A percentile compares a stretch with the other conserved stretches of the same genome.
Conservation (phyloP, 30 jellyfish, hydroid and myxozoan genomes). For the Pelagia noctiluca region DNA sequence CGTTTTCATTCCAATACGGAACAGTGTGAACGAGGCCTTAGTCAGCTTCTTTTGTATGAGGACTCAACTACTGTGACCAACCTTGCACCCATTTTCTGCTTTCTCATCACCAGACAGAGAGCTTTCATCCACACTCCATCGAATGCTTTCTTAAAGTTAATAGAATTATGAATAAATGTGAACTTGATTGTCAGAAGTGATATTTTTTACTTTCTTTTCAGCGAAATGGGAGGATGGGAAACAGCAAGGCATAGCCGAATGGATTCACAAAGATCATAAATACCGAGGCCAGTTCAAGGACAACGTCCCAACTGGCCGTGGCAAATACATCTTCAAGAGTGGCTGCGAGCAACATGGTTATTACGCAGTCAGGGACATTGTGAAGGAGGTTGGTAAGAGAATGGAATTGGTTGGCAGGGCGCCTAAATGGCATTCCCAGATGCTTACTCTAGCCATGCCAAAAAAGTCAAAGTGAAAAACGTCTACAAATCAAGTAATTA, state of each 20-base stretch:
- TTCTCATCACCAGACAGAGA: background rate
- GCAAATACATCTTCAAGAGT: conserved; percentile 48
- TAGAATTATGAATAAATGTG: background rate
- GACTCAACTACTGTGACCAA: conserved; percentile 2
- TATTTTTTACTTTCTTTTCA: no score
- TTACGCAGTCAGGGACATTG: conserved; percentile 62
- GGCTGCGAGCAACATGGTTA: conserved; percentile 88
- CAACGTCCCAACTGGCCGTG: conserved; percentile 74
- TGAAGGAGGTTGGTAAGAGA: conserved; percentile 64
- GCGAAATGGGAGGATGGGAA: conserved; percentile 80
- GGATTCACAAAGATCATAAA: conserved; percentile 44
- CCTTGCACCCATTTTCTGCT: conserved; percentile 10
- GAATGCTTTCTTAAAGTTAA: conserved; percentile 7
- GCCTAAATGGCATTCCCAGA: conserved; percentile 73
- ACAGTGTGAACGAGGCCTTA: no score
- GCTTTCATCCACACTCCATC: background rate
- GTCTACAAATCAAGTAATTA: no score
- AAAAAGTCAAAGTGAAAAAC: no score
- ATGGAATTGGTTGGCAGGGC: conserved; percentile 78
- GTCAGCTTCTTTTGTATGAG: background rate
- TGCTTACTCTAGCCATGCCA: conserved; percentile 5
- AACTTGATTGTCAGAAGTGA: no score
- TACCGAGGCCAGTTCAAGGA: conserved; percentile 73
- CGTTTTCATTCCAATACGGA: no score
- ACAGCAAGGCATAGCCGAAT: conserved; percentile 72